Evolutionary conservation across 2,113 vertebrate genomes (phyloP).

Genomic region (Glaucidium brasilianum): DNA sequence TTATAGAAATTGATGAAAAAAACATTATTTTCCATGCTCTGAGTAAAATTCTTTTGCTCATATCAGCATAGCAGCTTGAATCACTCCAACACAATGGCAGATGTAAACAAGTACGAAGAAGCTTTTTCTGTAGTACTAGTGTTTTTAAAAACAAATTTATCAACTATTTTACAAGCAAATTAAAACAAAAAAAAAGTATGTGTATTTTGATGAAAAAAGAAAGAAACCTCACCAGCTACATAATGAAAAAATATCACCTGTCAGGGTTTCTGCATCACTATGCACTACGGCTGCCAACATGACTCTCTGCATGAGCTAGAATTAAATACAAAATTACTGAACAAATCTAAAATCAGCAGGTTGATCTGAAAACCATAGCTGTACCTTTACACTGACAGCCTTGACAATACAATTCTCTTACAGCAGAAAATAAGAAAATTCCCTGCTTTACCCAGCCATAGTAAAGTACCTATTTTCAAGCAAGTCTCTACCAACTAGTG

Average conservation of each 20-base stretch:
- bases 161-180: not conserved
- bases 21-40: not conserved
- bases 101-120: not conserved
- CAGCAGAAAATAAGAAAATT: not conserved
- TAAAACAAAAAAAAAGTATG: not conserved
- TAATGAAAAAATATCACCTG: not conserved
- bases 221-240: not conserved
- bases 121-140: not conserved
- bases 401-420: not conserved
- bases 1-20: not conserved
- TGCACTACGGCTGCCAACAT: accelerated
- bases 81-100: not conserved
- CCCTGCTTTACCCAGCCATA: not conserved
- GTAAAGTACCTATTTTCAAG: not conserved
- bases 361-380: not conserved
- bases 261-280: not conserved
- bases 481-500: not conserved
- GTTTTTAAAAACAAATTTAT: not conserved
- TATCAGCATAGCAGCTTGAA: not conserved
- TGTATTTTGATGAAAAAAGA: not conserved
- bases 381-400: not conserved
- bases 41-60: not conserved
- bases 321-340: not conserved
- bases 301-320: not conserved
- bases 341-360: not conserved